Evolutionary conservation across 2,888 invertebrate species (phyloP).

Genomic region (Heliconius hortense): DNA sequence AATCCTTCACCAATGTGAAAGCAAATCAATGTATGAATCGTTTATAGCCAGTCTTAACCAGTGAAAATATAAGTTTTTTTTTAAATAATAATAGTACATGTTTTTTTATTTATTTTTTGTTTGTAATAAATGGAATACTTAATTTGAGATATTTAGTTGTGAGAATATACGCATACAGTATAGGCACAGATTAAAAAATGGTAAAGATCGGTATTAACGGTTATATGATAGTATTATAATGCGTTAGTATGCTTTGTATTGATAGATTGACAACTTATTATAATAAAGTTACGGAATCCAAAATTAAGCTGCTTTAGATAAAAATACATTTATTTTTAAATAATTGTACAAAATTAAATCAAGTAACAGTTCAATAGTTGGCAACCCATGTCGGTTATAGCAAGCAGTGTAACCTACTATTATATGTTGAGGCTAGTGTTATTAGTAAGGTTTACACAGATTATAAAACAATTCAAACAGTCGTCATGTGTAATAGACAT

Average conservation of each 20-base stretch:
- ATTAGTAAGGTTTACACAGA: constrained; percentile 3
- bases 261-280: constrained; percentile 5
- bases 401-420: constrained; percentile 20
- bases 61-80: neutral
- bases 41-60: constrained; percentile 27
- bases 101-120: neutral
- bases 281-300: neutral
- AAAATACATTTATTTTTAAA: neutral
- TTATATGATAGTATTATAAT: neutral
- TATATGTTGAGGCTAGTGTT: constrained; percentile 3
- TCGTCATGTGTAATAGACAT: neutral
- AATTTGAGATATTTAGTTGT: neutral
- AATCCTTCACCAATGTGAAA: constrained; percentile 27
- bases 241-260: neutral
- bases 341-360: too few relatives aligned
- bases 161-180: neutral
- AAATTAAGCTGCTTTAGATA: neutral
- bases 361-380: neutral
- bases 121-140: neutral
- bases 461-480: neutral
- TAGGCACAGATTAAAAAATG: neutral
- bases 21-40: constrained; percentile 16
- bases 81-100: neutral
- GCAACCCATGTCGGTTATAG: constrained; percentile 3
- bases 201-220: neutral